Percentiles rank a stretch among this genome's conserved stretches.
Conservation (phyloP, 92 coral and sea anemone genomes). For the Zoanthus solanderi region DNA sequence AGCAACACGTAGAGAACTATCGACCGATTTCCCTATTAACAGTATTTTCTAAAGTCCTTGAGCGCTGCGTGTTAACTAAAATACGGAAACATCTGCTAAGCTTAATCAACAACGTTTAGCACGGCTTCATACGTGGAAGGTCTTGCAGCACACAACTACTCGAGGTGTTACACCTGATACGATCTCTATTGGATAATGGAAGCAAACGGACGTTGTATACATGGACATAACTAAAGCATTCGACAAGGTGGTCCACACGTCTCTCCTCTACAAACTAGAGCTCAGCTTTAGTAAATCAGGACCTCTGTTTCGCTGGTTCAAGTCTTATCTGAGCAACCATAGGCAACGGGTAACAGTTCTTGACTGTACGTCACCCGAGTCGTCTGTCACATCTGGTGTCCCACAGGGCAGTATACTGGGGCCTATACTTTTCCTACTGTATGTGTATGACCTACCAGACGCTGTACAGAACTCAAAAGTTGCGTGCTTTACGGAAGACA, state of each 20-base stretch:
- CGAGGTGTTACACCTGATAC: neutral
- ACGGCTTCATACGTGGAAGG: constrained; percentile 11
- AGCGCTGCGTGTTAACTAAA: no score
- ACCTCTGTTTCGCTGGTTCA: constrained; percentile 3
- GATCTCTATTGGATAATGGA: constrained; percentile 11
- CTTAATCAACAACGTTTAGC: neutral
- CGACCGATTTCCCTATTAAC: no score
- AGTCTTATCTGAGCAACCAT: neutral
- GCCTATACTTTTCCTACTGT: neutral
- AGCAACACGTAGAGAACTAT: no score
- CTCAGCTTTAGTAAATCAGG: neutral
- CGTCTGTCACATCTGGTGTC: neutral
- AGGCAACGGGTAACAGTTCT: neutral
- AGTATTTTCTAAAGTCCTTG: no score
- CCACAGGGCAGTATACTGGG: constrained; percentile 13
- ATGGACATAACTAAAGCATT: constrained; percentile 56
- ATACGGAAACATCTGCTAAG: no score
- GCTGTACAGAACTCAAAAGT: constrained; percentile 18
- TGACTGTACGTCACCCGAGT: constrained; percentile 2
- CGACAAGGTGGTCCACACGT: constrained; percentile 45
- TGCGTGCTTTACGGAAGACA: constrained; percentile 42
- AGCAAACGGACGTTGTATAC: constrained; percentile 50
- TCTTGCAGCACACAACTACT: constrained; percentile 43
- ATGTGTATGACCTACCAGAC: constrained; percentile 20
- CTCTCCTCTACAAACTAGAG: constrained; percentile 24